Evolutionary conservation across 2,797 vertebrate genomes (phyloP).

Genomic region (Enteromius treurensis): DNA sequence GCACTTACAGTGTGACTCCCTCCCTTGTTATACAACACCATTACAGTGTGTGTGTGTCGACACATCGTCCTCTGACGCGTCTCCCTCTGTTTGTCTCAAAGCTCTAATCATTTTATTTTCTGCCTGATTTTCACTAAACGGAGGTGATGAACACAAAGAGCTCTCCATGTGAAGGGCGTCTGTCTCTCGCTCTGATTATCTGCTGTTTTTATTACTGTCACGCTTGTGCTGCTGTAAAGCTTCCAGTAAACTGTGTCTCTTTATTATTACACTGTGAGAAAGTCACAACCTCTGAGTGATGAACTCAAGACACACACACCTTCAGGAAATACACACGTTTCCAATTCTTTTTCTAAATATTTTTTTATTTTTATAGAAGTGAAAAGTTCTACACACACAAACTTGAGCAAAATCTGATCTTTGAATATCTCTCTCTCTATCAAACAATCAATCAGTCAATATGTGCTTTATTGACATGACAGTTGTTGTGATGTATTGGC

Average conservation of each 20-base stretch:
- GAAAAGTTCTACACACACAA: background rate
- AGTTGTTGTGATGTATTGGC: too few relatives aligned
- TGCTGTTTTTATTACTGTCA: conserved; percentile 50
- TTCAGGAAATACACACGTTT: background rate
- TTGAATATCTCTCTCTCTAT: background rate
- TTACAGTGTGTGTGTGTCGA: conserved; percentile 65
- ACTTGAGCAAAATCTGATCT: background rate
- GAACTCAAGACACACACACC: conserved; percentile 57
- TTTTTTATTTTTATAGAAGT: background rate
- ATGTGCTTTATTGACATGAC: too few relatives aligned
- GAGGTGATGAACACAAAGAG: conserved; percentile 78
- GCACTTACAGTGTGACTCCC: background rate
- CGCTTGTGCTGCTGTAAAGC: conserved; percentile 71
- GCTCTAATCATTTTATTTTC: conserved; percentile 87
- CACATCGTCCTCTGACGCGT: conserved; percentile 71
- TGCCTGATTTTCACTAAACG: conserved; percentile 84
- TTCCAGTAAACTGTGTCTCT: conserved; percentile 50
- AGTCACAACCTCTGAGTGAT: conserved; percentile 64
- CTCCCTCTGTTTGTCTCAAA: conserved; percentile 68
- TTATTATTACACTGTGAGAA: conserved; percentile 62
- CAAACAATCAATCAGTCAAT: too few relatives aligned
- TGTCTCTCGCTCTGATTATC: conserved; percentile 49
- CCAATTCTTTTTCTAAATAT: background rate
- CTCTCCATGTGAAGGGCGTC: conserved; percentile 78
- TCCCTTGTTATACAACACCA: background rate